Percentiles rank a stretch among this genome's conserved stretches.
These are phyloP conservation scores for Sebastes goodei DNA, from an alignment of 2,797 vertebrate species.

Conservation along the genomic window DNA sequence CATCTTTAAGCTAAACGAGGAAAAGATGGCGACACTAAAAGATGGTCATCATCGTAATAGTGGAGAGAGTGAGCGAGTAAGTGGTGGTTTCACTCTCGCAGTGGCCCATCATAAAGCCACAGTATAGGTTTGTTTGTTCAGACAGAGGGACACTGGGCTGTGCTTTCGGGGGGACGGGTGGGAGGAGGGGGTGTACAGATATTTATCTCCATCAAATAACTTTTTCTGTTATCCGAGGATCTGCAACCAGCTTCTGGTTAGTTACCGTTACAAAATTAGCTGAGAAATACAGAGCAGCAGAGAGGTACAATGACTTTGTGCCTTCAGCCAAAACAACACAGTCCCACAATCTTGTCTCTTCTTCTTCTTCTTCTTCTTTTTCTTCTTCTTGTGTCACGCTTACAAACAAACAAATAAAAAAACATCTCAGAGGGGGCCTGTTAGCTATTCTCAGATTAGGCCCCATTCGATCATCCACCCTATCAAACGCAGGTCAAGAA, in stretches of 20 bases:
- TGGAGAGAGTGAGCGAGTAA: constrained; percentile 55
- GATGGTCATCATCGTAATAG: constrained; percentile 53
- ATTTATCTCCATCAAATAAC: constrained; percentile 44
- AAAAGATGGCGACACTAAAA: constrained; percentile 44
- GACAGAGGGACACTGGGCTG: constrained; percentile 52
- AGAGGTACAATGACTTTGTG: constrained; percentile 78
- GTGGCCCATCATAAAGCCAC: constrained; percentile 50
- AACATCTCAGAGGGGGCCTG: constrained; percentile 40
- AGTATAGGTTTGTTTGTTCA: constrained; percentile 45
- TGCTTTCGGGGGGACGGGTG: constrained; percentile 49
- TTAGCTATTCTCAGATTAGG: constrained; percentile 37
- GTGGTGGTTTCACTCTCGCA: constrained; percentile 55
- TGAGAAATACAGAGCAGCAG: constrained; percentile 76
- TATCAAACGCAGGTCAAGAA: constrained; percentile 60
- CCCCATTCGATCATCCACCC: constrained; percentile 55
- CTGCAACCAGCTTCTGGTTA: constrained; percentile 61
- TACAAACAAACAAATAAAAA: constrained; percentile 24
- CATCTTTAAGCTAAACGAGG: constrained; percentile 52
- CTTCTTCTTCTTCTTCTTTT: constrained; percentile 10
- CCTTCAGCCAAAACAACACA: constrained; percentile 67
- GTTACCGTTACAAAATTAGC: constrained; percentile 72
- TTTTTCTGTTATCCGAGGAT: constrained; percentile 41
- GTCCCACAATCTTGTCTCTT: constrained; percentile 59
- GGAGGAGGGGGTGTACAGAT: constrained; percentile 15
- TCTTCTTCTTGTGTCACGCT: constrained; percentile 48